Evolutionary conservation across 2,113 vertebrate species (phyloP), one percentile per base, ranked within the genome.

Genomic region (Varanus salvator): DNA sequence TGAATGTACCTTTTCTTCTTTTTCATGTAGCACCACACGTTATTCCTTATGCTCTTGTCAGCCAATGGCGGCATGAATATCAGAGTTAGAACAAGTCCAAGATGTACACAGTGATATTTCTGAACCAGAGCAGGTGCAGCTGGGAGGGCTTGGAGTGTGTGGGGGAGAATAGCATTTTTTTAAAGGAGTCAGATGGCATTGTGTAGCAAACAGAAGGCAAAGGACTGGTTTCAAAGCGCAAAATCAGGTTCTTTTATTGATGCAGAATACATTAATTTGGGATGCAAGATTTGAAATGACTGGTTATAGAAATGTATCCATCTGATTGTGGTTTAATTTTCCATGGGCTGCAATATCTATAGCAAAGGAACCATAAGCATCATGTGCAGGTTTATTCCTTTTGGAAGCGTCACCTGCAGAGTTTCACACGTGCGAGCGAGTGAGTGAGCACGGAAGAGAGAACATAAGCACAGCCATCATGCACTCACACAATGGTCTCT

Each of bases 231-330:
- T 96, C 95, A 94, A 96, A 97, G 96, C 95, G 95, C 88, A 57
- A 95, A 96, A 97, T 97, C 96, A 96, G 94, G 87, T 95, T 92
- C 95, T 96, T 97, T 97, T 94, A 97, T 96, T 95, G 95, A 95
- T 86, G 92, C 84, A 96, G 95, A 97, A 96, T 96, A 90, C 95
- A 92, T 93, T 95, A 93, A 96, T 96, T 97, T 90, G 91, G 88
- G 93, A 95, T 91, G 12, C 89, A 87, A 92, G 89, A 92, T 95
- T 93, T 94, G 90, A 96, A 96, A 97, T 94, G 92, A 90, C 93
- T 93, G 95, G 94, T 96, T 97, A 94, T 91, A 96, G 91, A 95
- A 96, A 96, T 15, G 15, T 95, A 95, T 94, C 94, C 87, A 71
- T 96, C 95, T 94, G 93, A 95, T 92, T 93, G 0, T 90, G 91